Base-by-base conservation (phyloP, 2,888 invertebrate species). In the Spilosoma lubricipeda region DNA sequence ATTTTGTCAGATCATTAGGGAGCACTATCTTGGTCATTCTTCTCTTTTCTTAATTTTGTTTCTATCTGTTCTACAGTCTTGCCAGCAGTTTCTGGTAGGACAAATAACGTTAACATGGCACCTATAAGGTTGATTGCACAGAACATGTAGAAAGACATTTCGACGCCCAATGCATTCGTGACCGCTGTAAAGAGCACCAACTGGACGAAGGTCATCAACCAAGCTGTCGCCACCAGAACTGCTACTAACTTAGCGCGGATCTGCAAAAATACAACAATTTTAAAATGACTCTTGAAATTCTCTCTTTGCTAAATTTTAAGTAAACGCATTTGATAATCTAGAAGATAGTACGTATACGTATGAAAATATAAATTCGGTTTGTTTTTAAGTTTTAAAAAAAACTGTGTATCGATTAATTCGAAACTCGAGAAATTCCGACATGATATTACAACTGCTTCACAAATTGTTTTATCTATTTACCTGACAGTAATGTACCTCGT, bases 31-130 rank as follows among this genome's bases (percentile, higher is more conserved):
- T 9, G 20, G 9, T 15, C 13, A 59, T 42, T 36, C 65, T 20
- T 52, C 52, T 78, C 67, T 75, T 81, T 73, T 68, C 63, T 70
- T 39, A 89, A 52, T 48, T 83, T 80, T 13, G 74, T 75, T 70
- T 91, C 87, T 30, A 95, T 94, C 70, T 91, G 82, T 30, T 93
- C 90, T 0, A 93, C 86, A 42, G 85, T 85, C 77, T 91, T 93
- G 0, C 93, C 93, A 70, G 91, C 94, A 0, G 95, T 95, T 82
- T 96, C 96, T 0, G 95, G 95, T 7, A 96, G 79, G 3, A 88
- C 79, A 5, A 91, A 48, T 2, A 92, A 48, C 4, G 87, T 86
- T n/a, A 91, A 84, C 4, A 90, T 48, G 3, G 88, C 84, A 0
- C 93, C 92, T 2, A 87, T 15, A 2, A 91, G 52, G 77, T 94